Base-by-base conservation (phyloP, 30 jellyfish, hydroid and myxozoan species). In the Morbakka virulenta region DNA sequence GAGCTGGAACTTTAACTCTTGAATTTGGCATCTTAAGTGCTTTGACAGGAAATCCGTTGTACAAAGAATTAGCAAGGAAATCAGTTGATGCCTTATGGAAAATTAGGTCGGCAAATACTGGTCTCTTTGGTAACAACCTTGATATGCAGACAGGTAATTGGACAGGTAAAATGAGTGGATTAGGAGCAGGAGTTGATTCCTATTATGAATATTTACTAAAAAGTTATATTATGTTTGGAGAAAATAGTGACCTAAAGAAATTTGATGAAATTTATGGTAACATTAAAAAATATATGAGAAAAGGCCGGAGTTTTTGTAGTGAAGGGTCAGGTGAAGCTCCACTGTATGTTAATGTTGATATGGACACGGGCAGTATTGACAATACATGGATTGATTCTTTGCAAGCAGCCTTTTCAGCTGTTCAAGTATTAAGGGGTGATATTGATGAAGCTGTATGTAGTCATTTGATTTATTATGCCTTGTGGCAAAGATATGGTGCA, bases 121-220 rank as follows among this genome's bases (percentile, higher is more conserved):
- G 99, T 11, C 81, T 93, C 27, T 86, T 93, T 76, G 99, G 99
- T 93, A 93, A 93, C 66, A 91, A 70, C n/a, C 26, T 93, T 2
- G 80, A 93, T 73, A 71, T 87, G 4, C 83, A 93, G 72, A 74
- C 95, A 6, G 99, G 99, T 2, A 93, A 86, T 49, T 93, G 99
- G 99, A 33, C 50, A 74, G 99, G 99, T 0, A 80, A 67, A 73
- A 93, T 93, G 99, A 93, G 99, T 74, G 99, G 99, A 6, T 76
- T 93, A 13, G 99, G 99, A n/a, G 99, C 99, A 34, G 99, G 99
- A 13, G 64, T 93, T n/a, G 99, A 93, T 57, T 93, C 99, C 17
- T 86, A 84, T 62, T 93, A 93, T 62, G 99, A 93, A 35, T 93
- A 93, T 72, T 79, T 93, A n/a, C 76, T 93, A 31, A 93, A 93